Conservation (phyloP, 2,113 vertebrate species). For the Carassius carassius region DNA sequence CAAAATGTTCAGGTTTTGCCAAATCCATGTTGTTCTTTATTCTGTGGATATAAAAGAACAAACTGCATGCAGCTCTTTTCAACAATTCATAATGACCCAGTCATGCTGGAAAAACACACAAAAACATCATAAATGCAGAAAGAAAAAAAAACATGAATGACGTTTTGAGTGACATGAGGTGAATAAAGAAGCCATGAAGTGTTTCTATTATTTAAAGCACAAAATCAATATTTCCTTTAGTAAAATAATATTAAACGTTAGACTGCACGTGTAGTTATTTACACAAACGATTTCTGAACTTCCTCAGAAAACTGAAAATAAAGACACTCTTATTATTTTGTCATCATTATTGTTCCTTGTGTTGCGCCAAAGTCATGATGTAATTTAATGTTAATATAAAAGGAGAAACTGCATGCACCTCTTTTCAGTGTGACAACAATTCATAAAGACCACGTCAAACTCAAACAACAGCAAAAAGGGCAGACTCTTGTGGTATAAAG, state of each 20-base stretch:
- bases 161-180: not conserved
- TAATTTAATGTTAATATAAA: not conserved
- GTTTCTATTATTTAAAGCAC: not conserved
- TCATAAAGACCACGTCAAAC: not conserved
- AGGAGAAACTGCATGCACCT: not conserved
- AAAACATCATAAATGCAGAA: too few species aligned
- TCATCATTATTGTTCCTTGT: not conserved
- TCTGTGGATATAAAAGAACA: not conserved
- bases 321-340: not conserved
- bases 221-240: too few species aligned
- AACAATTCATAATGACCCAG: not conserved
- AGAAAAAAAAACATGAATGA: not conserved
- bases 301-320: not conserved
- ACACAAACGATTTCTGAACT: not conserved
- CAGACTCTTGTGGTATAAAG: not conserved
- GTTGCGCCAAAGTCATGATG: not conserved
- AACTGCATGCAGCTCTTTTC: not conserved
- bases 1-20: not conserved
- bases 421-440: not conserved
- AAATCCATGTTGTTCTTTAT: not conserved
- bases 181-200: not conserved
- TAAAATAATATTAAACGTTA: not conserved
- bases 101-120: too few species aligned
- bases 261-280: not conserved
- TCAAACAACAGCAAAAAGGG: not conserved